phyloP scores from a whole-genome alignment of 2,888 invertebrate genomes.

The Melolontha melolontha region DNA sequence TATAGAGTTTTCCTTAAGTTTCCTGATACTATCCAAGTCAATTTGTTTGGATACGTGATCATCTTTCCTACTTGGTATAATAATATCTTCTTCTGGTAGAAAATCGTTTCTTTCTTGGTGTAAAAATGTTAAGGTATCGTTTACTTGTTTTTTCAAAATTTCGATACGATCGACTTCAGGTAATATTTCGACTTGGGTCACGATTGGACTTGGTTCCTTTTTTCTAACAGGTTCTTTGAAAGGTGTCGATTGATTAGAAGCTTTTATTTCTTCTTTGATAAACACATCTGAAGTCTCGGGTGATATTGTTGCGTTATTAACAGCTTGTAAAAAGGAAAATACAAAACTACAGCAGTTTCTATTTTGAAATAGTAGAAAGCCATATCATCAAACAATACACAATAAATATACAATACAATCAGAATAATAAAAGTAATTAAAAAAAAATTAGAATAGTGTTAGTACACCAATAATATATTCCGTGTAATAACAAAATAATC shows the following conservation, averaged over 20 bases:
- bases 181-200: conserved; percentile 9
- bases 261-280: conserved; percentile 34
- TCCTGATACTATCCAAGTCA: conserved; percentile 57
- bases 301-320: conserved; percentile 32
- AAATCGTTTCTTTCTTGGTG: conserved; percentile 65
- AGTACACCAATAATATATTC: conserved; percentile 23
- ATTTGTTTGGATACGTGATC: conserved; percentile 62
- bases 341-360: conserved; percentile 42
- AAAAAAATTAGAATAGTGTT: conserved; percentile 28
- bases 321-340: conserved; percentile 38
- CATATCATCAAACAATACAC: conserved; percentile 30
- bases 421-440: conserved; percentile 4
- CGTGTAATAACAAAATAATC: conserved; percentile 14
- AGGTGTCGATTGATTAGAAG: conserved; percentile 15
- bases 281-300: conserved; percentile 35
- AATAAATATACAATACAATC: conserved; percentile 34
- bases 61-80: conserved; percentile 63
- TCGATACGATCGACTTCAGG: conserved; percentile 52
- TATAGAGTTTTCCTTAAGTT: conserved; percentile 48
- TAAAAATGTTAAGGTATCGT: conserved; percentile 63
- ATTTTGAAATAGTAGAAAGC: conserved; percentile 24
- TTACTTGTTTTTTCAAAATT: conserved; percentile 61
- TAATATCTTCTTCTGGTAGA: conserved; percentile 62
- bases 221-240: conserved; percentile 7
- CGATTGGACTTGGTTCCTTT: not conserved